Percentiles rank a stretch among this genome's conserved stretches.
Evolutionary conservation across 2,888 invertebrate genomes (phyloP).

Genomic region (Machimus rusticus): DNA sequence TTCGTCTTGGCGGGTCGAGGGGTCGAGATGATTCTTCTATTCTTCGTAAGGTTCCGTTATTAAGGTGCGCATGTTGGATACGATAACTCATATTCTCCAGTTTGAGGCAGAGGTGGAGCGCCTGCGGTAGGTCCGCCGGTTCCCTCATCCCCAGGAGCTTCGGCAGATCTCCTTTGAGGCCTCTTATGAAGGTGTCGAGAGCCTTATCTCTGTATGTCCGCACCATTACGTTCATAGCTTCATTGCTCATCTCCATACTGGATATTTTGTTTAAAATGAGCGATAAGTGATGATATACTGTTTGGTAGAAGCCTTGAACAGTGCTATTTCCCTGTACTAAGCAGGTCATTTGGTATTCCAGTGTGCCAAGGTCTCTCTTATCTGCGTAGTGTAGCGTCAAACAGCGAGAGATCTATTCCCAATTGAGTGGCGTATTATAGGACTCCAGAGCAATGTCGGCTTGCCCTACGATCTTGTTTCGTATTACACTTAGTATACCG

Average conservation of each 20-base stretch:
- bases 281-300: constrained; percentile 45
- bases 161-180: not conserved
- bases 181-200: not conserved
- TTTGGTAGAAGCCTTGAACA: constrained; percentile 43
- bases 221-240: not conserved
- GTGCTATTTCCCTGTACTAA: constrained; percentile 31
- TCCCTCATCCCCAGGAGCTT: not conserved
- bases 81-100: not conserved
- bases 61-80: not conserved
- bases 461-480: not conserved
- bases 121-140: not conserved
- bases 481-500: too few relatives aligned
- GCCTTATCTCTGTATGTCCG: not conserved
- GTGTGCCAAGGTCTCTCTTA: constrained; percentile 36
- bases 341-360: constrained; percentile 40
- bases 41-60: not conserved
- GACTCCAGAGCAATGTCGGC: not conserved
- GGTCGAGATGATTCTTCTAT: too few relatives aligned
- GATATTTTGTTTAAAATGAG: constrained; percentile 46
- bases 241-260: not conserved
- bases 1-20: too few relatives aligned
- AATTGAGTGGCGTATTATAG: constrained; percentile 28
- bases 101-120: not conserved
- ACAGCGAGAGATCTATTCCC: constrained; percentile 41
- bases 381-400: constrained; percentile 44